Percentiles rank a stretch among this genome's conserved stretches.
Evolutionary conservation across 1,140 invertebrate genomes (phyloP).

Genomic region (Charaxes varanes): DNA sequence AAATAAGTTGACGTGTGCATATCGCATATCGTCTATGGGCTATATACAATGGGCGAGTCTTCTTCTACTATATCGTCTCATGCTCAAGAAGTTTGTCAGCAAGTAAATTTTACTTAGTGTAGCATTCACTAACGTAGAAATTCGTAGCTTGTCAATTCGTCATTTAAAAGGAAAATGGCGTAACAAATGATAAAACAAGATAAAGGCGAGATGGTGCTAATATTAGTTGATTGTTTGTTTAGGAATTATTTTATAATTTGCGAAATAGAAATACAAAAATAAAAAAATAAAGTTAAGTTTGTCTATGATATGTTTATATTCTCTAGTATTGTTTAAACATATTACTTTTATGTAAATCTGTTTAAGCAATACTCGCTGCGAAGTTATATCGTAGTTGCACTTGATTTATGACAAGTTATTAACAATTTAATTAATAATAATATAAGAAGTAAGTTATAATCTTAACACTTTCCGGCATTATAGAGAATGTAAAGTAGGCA

Average conservation of each 20-base stretch:
- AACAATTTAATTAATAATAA: conserved; percentile 8
- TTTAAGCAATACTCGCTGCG: neutral
- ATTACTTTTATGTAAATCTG: neutral
- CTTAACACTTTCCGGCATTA: conserved; percentile 4
- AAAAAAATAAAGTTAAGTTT: conserved; percentile 16
- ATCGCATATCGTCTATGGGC: no score
- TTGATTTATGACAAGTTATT: conserved; percentile 11
- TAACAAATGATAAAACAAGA: neutral
- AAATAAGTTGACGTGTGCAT: no score
- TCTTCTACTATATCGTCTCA: no score
- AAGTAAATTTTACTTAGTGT: conserved; percentile 5
- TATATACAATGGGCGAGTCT: no score
- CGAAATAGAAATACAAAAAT: conserved; percentile 15
- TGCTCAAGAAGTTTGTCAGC: no score
- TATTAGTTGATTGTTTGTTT: conserved; percentile 16
- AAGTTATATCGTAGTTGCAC: neutral
- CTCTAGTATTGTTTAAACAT: conserved; percentile 8
- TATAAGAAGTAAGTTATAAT: conserved; percentile 7
- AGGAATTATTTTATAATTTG: conserved; percentile 15
- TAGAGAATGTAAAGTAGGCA: conserved; percentile 2
- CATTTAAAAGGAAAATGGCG: neutral
- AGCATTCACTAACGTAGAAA: conserved; percentile 4
- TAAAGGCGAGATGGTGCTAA: conserved; percentile 21
- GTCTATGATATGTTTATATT: conserved; percentile 10
- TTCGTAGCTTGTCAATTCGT: conserved; percentile 3